Conservation (phyloP, 2,888 invertebrate genomes). For the Diachrysia chrysitis region DNA sequence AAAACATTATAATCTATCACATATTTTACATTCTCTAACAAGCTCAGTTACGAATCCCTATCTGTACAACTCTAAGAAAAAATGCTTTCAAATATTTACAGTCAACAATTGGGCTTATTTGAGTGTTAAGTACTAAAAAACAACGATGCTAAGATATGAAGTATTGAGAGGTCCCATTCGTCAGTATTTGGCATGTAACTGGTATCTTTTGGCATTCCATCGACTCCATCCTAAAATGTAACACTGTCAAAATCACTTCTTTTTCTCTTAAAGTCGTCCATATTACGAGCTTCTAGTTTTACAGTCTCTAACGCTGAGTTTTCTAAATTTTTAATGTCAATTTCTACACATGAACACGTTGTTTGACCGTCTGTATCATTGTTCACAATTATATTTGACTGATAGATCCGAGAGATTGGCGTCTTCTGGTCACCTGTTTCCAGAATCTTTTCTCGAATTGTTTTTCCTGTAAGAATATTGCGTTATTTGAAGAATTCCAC, state of each 20-base stretch:
- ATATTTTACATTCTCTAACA: constrained; percentile 64
- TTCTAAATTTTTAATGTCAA: constrained; percentile 49
- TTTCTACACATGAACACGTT: constrained; percentile 68
- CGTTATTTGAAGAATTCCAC: constrained; percentile 52
- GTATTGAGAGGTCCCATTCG: constrained; percentile 83
- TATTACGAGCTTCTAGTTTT: constrained; percentile 39
- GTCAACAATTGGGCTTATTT: constrained; percentile 58
- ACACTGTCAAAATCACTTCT: constrained; percentile 47
- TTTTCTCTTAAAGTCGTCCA: constrained; percentile 30
- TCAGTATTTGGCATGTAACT: constrained; percentile 81
- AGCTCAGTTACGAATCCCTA: constrained; percentile 70
- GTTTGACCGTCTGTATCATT: constrained; percentile 48
- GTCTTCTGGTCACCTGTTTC: constrained; percentile 93
- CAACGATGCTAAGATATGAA: constrained; percentile 84
- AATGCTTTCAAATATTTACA: constrained; percentile 67
- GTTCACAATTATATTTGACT: constrained; percentile 79
- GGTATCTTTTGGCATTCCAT: constrained; percentile 75
- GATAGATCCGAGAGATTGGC: constrained; percentile 88
- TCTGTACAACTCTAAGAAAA: constrained; percentile 78
- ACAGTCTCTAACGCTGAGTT: constrained; percentile 50
- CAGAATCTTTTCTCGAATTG: constrained; percentile 93
- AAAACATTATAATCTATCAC: constrained; percentile 67
- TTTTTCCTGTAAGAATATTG: constrained; percentile 90
- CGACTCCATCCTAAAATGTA: constrained; percentile 52
- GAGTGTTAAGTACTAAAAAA: constrained; percentile 54